Base-by-base conservation (phyloP, 2,797 vertebrate genomes). In the Hyperoplus immaculatus region DNA sequence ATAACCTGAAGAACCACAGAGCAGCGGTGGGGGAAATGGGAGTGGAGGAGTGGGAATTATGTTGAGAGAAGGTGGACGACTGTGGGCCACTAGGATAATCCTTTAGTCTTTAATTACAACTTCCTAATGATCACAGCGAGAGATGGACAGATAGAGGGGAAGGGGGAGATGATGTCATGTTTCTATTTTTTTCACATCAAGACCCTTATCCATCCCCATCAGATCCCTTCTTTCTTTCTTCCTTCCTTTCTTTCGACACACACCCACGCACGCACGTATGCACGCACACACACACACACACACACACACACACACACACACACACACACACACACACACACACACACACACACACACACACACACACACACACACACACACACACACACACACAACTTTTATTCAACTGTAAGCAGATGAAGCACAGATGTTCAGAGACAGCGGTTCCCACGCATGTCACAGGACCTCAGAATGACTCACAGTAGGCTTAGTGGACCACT, bases 91-190 rank as follows among this genome's bases (percentile, higher is more conserved):
- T 77, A 69, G 76, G 78, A 85, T 92, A 92, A 92, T 94, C 87
- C 86, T 91, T 78, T 81, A 81, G 81, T 88, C 87, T 93, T 90
- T 93, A 94, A 95, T 93, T 93, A 93, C 93, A 94, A 92, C 80
- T 56, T 90, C 78, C 87, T 93, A 93, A 94, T 94, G 90, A 93
- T 94, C 84, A 88, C 71, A 76, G 80, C 59, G 77, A 39, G 55
- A 69, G 39, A 75, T 11, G 39, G 64, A 29, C 77, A 80, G 61
- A 77, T 66, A 77, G 78, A 81, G 73, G 80, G 78, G 65, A 62
- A 79, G 18, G 16, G 43, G 65, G 69, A 75, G 62, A 83, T 64
- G 68, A 84, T 87, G 58, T 81, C 36, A 50, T 78, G 85, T 84
- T 75, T 74, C 77, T 43, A 4, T n/a, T 4, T 8, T 55, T 77